A percentile compares a stretch with the other conserved stretches of the same genome.
These are phyloP conservation scores for Lithobates pipiens DNA, from an alignment of 2,797 vertebrate species.

Conservation along the genomic window DNA sequence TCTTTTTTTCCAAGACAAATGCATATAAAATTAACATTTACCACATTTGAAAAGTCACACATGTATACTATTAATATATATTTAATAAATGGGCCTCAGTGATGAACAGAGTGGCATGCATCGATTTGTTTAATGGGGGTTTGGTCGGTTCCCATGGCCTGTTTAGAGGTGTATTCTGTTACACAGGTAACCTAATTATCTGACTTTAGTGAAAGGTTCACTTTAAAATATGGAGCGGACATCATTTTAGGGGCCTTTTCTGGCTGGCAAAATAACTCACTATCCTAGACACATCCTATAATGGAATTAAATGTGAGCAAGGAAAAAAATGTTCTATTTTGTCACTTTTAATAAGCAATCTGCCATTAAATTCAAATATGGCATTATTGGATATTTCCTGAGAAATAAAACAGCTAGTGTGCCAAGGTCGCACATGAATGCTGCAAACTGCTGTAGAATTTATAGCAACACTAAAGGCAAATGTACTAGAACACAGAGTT, in stretches of 20 bases:
- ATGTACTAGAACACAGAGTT: background rate
- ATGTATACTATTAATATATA: no score
- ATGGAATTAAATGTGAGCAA: background rate
- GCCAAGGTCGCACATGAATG: constrained; percentile 2
- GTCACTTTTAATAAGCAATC: constrained; percentile 22
- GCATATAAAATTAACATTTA: no score
- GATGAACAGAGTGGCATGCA: no score
- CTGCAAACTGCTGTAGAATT: background rate
- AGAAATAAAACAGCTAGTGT: background rate
- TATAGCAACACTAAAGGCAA: background rate
- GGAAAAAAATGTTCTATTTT: background rate
- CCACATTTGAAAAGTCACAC: no score
- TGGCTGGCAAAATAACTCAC: background rate
- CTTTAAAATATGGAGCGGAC: no score
- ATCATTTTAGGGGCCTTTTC: background rate
- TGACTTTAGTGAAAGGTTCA: no score
- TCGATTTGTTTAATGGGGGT: no score
- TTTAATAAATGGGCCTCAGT: no score
- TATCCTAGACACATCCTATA: no score
- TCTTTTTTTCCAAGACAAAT: background rate
- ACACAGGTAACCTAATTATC: background rate
- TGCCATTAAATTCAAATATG: constrained; percentile 26
- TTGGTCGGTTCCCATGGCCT: background rate
- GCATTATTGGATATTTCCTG: background rate
- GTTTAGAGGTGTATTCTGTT: background rate